Conservation (phyloP, 2,888 invertebrate species). For the Ephialtes manifestator region DNA sequence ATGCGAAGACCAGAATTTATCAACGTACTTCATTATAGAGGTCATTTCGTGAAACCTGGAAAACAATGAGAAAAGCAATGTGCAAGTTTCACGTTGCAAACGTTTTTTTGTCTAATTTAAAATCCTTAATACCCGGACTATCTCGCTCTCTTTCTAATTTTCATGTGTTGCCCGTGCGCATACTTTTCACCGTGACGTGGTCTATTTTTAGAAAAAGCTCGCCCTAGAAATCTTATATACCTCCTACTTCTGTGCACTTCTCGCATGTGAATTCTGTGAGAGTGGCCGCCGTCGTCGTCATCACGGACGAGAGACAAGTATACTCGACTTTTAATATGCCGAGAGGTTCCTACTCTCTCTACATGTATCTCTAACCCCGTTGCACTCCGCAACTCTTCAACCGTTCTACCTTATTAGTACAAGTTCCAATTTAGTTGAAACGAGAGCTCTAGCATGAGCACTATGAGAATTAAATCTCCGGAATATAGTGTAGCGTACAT, state of each 20-base stretch:
- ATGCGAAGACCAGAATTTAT: too few relatives aligned
- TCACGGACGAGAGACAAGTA: slow-evolving; percentile 59
- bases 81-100: too few relatives aligned
- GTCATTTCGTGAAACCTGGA: too few relatives aligned
- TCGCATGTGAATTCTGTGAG: slow-evolving; percentile 63
- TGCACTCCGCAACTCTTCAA: slow-evolving; percentile 44
- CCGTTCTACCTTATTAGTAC: slow-evolving; percentile 65
- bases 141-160: too few relatives aligned
- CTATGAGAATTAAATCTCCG: slow-evolving; percentile 50
- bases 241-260: slow-evolving; percentile 37
- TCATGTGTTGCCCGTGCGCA: not conserved
- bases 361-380: slow-evolving; percentile 17
- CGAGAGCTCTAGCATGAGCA: slow-evolving; percentile 48
- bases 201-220: slow-evolving; percentile 59
- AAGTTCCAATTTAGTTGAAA: slow-evolving; percentile 64
- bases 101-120: too few relatives aligned
- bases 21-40: too few relatives aligned
- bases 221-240: slow-evolving; percentile 65
- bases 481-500: slow-evolving; percentile 41
- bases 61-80: too few relatives aligned
- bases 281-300: slow-evolving; percentile 56
- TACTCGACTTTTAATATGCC: slow-evolving; percentile 66
- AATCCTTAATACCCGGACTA: too few relatives aligned
- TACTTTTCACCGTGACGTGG: slow-evolving; percentile 24
- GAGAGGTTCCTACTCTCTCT: slow-evolving; percentile 52